Conservation (phyloP, 2,888 invertebrate genomes). For the Noctua pronuba region DNA sequence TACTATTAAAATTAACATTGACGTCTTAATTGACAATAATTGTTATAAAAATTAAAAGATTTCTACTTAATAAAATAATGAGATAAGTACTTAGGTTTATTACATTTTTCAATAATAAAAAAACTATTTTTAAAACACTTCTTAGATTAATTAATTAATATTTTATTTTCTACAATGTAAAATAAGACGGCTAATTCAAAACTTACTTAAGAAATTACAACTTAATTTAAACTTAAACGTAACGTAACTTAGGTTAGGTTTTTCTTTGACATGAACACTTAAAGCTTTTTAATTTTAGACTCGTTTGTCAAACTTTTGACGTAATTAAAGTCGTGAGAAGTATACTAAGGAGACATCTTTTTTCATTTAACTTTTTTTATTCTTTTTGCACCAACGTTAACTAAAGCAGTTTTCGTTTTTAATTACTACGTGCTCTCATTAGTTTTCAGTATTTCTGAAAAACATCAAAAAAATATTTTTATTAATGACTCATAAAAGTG, state of each 20-base stretch:
- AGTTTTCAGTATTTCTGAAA: conserved; percentile 1
- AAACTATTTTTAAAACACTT: conserved; percentile 13
- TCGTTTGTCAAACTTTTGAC: conserved; percentile 68
- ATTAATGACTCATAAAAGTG: too few species aligned
- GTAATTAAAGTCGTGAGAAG: conserved; percentile 64
- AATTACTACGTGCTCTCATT: conserved; percentile 42
- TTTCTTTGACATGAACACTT: conserved; percentile 87
- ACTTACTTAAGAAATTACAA: conserved; percentile 25
- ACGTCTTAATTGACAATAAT: conserved; percentile 58
- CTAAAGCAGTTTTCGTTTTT: conserved; percentile 37
- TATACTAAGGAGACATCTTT: conserved; percentile 57
- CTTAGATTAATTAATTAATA: conserved; percentile 27
- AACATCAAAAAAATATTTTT: not conserved
- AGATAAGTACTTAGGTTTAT: conserved; percentile 5
- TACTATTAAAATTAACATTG: conserved; percentile 42
- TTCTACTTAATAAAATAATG: conserved; percentile 15
- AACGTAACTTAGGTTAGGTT: conserved; percentile 50
- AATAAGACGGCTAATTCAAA: conserved; percentile 31
- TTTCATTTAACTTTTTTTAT: conserved; percentile 46
- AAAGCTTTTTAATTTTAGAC: conserved; percentile 87
- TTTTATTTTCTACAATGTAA: conserved; percentile 11
- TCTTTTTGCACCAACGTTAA: conserved; percentile 50
- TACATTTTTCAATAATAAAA: conserved; percentile 15
- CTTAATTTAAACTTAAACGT: conserved; percentile 36
- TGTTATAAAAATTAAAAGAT: conserved; percentile 2